Base-by-base conservation (phyloP, 2,888 invertebrate species). In the Alitta virens region DNA sequence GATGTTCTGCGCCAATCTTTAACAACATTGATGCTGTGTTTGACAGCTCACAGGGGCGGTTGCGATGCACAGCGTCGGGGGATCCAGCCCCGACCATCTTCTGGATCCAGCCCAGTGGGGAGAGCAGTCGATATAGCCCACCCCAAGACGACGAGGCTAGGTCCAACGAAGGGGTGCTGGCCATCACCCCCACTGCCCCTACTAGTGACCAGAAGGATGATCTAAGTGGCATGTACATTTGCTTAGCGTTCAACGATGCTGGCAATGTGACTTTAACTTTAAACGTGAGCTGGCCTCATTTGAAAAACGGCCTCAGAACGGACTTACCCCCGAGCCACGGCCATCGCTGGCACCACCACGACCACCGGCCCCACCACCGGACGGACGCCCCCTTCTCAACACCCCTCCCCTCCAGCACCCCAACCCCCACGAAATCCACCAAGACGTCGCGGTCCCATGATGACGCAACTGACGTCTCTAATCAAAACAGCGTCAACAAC, bases 211-310 rank as follows among this genome's bases (percentile, higher is more conserved):
- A 33, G 21, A 16, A 12, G 18, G 51, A 57, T 21, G 61, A 63
- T 21, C 43, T 63, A 18, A 52, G 67, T 46, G 75, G 76, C 12
- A 71, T 71, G 64, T 81, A 78, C 65, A 74, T 74, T 63, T 81
- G 81, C 63, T 68, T 80, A 18, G 81, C 81, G 3, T 75, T 73
- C 64, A 81, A 81, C 66, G 77, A 76, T 0, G 80, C 78, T 0
- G 81, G 81, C 1, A 79, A 80, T 63, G 78, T 79, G 12, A 78
- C 79, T 14, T 72, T 81, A 42, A 76, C 77, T 1, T 67, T 80
- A 26, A 78, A 78, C 65, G 76, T 80, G n/a, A 72, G 74, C 14
- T 78, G 76, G 77, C 79, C 78, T 16, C 46, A 61, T 33, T 24
- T 56, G 46, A n/a, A 49, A 50, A 21, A 43, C 42, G 46, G 43